Conservation (phyloP, 2,113 vertebrate genomes). For the Gymnocephalus cernua region DNA sequence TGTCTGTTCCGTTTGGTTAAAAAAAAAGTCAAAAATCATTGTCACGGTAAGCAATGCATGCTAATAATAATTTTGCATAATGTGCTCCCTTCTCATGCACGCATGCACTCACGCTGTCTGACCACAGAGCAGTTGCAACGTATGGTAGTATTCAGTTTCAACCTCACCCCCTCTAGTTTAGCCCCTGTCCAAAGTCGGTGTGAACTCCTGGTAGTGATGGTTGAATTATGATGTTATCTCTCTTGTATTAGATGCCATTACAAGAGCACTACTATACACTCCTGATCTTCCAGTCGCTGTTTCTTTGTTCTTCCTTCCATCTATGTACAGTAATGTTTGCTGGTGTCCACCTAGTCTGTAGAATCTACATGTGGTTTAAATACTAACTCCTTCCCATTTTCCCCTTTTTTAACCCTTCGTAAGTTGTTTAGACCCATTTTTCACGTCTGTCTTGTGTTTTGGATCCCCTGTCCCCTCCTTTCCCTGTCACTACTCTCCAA, state of each 20-base stretch:
- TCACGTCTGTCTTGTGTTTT: constrained; percentile 56
- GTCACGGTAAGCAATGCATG: constrained; percentile 81
- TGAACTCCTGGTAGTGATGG: constrained; percentile 57
- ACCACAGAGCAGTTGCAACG: constrained; percentile 74
- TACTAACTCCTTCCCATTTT: constrained; percentile 42
- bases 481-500: constrained; percentile 62
- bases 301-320: constrained; percentile 25
- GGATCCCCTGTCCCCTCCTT: constrained; percentile 33
- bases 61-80: constrained; percentile 71
- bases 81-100: constrained; percentile 79
- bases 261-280: constrained; percentile 47
- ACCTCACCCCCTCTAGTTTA: constrained; percentile 77
- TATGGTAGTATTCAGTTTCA: constrained; percentile 82
- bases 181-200: constrained; percentile 71
- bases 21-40: constrained; percentile 77
- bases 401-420: constrained; percentile 26
- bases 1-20: constrained; percentile 69
- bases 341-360: constrained; percentile 39
- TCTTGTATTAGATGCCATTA: constrained; percentile 56
- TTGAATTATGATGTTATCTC: constrained; percentile 38
- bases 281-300: constrained; percentile 35
- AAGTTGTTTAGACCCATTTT: constrained; percentile 32
- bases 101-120: constrained; percentile 80
- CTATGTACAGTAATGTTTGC: constrained; percentile 30
- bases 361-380: constrained; percentile 27